Conservation (phyloP, 2,888 invertebrate genomes). For the Euplagia quadripunctaria region DNA sequence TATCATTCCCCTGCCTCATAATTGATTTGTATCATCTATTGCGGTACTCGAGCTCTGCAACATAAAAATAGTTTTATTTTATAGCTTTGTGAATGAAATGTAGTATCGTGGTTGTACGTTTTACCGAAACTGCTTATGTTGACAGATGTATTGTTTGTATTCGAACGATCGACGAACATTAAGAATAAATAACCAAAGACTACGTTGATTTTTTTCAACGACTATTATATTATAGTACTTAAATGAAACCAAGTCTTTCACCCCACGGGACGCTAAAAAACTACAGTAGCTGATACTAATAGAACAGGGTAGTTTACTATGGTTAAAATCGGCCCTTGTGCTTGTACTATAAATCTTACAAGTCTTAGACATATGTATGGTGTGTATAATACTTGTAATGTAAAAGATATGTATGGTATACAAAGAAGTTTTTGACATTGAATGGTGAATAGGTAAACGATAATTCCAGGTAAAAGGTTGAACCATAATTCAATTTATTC, state of each 20-base stretch:
- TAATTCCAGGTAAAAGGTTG: too few relatives aligned
- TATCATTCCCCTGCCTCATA: conserved; percentile 65
- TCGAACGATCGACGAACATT: background rate
- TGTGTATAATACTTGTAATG: too few relatives aligned
- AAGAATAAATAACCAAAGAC: background rate
- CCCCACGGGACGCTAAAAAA: background rate
- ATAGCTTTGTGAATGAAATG: conserved; percentile 10
- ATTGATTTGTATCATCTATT: conserved; percentile 69
- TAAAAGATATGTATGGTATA: too few relatives aligned
- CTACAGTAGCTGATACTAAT: background rate
- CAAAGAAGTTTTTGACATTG: too few relatives aligned
- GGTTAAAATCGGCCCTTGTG: background rate
- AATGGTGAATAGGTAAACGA: too few relatives aligned
- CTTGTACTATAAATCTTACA: too few relatives aligned
- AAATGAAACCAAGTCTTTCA: background rate
- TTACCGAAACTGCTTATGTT: background rate
- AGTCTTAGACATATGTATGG: too few relatives aligned
- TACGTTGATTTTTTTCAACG: background rate
- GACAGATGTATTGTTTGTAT: background rate
- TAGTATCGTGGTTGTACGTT: background rate
- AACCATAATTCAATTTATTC: too few relatives aligned
- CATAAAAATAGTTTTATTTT: conserved; percentile 53
- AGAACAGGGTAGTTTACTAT: background rate
- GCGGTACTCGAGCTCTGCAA: conserved; percentile 56
- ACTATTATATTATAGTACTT: background rate